Percentiles rank a stretch among this genome's conserved stretches.
These are phyloP conservation scores for Pseudomugil gertrudae DNA, from an alignment of 2,797 vertebrate genomes.

Conservation along the genomic window DNA sequence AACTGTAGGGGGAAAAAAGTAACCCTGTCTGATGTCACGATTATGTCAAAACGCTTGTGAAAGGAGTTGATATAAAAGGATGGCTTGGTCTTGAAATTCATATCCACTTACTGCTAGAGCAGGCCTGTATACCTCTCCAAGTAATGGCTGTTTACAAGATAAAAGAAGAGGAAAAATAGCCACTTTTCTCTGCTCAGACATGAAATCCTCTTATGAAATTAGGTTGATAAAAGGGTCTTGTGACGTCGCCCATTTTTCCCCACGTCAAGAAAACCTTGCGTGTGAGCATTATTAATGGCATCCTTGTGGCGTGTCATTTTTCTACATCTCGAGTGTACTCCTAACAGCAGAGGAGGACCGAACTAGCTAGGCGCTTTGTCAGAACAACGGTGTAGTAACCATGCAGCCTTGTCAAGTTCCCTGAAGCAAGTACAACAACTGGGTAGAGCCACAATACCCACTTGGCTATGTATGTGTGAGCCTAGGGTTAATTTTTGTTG, in stretches of 20 bases:
- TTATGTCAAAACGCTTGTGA: slow-evolving; percentile 72
- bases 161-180: slow-evolving; percentile 80
- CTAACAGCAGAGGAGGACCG: slow-evolving; percentile 58
- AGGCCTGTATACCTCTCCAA: slow-evolving; percentile 71
- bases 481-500: slow-evolving; percentile 78
- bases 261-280: slow-evolving; percentile 81
- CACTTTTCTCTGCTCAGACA: slow-evolving; percentile 74
- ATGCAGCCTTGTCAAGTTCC: slow-evolving; percentile 58
- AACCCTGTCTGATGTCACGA: slow-evolving; percentile 68
- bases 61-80: slow-evolving; percentile 77
- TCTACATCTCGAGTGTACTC: slow-evolving; percentile 71
- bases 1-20: slow-evolving; percentile 32
- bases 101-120: slow-evolving; percentile 78
- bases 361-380: slow-evolving; percentile 56
- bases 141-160: slow-evolving; percentile 83
- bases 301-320: slow-evolving; percentile 81
- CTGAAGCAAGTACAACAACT: slow-evolving; percentile 37
- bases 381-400: slow-evolving; percentile 56
- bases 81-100: slow-evolving; percentile 76
- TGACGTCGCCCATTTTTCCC: slow-evolving; percentile 80
- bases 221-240: slow-evolving; percentile 82
- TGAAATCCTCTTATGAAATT: slow-evolving; percentile 80
- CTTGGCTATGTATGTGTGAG: slow-evolving; percentile 52
- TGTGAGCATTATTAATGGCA: slow-evolving; percentile 85
- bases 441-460: slow-evolving; percentile 57